Evolutionary conservation across 2,113 vertebrate species (phyloP), one percentile per base, ranked within the genome.

Genomic region (Tichodroma muraria): DNA sequence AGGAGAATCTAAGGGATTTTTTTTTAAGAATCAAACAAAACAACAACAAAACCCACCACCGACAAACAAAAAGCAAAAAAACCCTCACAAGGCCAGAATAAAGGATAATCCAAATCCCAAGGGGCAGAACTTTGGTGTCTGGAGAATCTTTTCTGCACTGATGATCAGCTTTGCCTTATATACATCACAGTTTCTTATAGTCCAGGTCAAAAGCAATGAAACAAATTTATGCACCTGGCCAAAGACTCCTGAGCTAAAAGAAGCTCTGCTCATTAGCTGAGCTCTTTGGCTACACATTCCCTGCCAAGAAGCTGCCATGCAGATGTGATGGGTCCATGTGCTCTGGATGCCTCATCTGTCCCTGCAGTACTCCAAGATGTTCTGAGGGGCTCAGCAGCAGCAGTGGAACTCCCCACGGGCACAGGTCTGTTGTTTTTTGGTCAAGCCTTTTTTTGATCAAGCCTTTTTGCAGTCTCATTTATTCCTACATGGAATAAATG

Each of bases 251-350:
- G 66, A 5, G 11, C 37, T 44, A 52, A 56, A 80, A 79, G 42
- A 18, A 73, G 42, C 52, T 17, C 50, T 11, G 37, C 54, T 81
- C 9, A 10, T 45, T 20, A 28, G 30, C 49, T 3, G 8, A 80
- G 44, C 35, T 52, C 28, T 28, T 61, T 2, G 3, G 49, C 49
- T 11, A 53, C 19, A 44, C 10, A 25, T 16, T 11, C 31, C 37
- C 45, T 68, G 64, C 30, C 35, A 50, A 59, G 35, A 52, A 73
- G 37, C 14, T 77, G 63, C 63, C 54, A 60, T 30, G 27, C 37
- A 73, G 35, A 52, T 37, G 15, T 1, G 13, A 75, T 4, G n/a
- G 28, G 38, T 8, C 4, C 2, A 0, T 5, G 27, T 20, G 42
- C 33, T 69, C 70, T 53, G 59, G 82, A 25, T 45, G 35, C 54